Evolutionary conservation across 1,140 invertebrate species (phyloP).

Genomic region (Wiebesia pumilae): DNA sequence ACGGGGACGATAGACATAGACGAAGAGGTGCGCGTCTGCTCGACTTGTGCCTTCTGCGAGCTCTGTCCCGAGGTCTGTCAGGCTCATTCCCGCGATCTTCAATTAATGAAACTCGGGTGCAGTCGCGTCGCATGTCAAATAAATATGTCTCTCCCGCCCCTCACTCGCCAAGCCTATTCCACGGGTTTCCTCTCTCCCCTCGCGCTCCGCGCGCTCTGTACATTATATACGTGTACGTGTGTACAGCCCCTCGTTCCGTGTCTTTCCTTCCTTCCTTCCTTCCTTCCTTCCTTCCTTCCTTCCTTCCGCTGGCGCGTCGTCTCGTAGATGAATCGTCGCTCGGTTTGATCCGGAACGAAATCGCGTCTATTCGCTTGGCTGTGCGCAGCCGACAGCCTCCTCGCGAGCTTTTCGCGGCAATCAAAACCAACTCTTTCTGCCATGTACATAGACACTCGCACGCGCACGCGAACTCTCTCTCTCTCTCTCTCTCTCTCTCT

Average conservation of each 20-base stretch:
- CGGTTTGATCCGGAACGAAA: slow-evolving; percentile 61
- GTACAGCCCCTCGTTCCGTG: neutral
- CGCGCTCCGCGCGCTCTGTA: neutral
- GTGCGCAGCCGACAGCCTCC: slow-evolving; percentile 56
- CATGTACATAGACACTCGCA: no score
- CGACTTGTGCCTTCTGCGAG: slow-evolving; percentile 68
- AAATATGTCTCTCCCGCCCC: slow-evolving; percentile 72
- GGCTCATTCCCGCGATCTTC: slow-evolving; percentile 75
- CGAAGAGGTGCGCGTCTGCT: slow-evolving; percentile 54
- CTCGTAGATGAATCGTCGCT: slow-evolving; percentile 53
- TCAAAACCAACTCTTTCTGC: slow-evolving; percentile 31
- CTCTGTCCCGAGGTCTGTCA: slow-evolving; percentile 64
- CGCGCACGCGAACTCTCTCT: no score
- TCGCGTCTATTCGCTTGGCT: slow-evolving; percentile 59
- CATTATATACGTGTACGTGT: neutral
- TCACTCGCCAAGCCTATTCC: slow-evolving; percentile 7
- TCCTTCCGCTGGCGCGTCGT: slow-evolving; percentile 34
- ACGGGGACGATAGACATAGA: slow-evolving; percentile 12
- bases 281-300: slow-evolving; percentile 1
- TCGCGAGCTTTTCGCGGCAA: slow-evolving; percentile 47
- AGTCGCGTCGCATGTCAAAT: slow-evolving; percentile 76
- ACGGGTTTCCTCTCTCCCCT: neutral
- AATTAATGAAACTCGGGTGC: slow-evolving; percentile 76
- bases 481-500: neutral
- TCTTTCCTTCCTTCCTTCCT: slow-evolving; percentile 47